These are phyloP conservation scores for Nylanderia fulva DNA, from an alignment of 1,140 invertebrate species.

Conservation along the genomic window DNA sequence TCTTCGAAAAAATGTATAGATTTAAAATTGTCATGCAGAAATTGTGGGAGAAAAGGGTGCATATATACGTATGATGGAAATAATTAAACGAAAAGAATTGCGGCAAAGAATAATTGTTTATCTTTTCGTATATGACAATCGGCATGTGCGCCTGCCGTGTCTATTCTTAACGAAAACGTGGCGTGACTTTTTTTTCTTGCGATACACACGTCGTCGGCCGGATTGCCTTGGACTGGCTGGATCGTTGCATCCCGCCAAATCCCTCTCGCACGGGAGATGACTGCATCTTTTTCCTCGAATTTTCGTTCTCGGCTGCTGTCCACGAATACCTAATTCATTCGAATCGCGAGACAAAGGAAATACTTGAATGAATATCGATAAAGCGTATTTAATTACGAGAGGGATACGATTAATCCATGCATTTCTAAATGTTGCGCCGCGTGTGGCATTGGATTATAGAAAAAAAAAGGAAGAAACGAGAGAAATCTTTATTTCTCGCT, in stretches of 20 bases:
- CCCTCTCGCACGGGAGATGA: slow-evolving; percentile 6
- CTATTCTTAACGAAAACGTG: slow-evolving; percentile 48
- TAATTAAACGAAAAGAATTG: not conserved
- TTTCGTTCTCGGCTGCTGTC: not conserved
- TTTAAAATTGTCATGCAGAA: not conserved
- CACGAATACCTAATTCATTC: not conserved
- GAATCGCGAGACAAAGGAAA: slow-evolving; percentile 16
- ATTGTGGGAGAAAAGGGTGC: not conserved
- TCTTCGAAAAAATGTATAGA: slow-evolving; percentile 5
- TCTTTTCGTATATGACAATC: slow-evolving; percentile 37
- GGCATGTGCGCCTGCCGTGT: not conserved
- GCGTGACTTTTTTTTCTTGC: not conserved
- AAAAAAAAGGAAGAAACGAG: slow-evolving; percentile 23
- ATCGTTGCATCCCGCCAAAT: slow-evolving; percentile 39
- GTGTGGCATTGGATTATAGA: not conserved
- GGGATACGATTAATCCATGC: slow-evolving; percentile 13
- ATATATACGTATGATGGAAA: slow-evolving; percentile 6
- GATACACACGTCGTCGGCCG: slow-evolving; percentile 5
- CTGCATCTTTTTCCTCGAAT: slow-evolving; percentile 2
- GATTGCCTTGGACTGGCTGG: slow-evolving; percentile 32
- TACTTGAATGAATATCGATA: not conserved
- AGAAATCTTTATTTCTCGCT: no score
- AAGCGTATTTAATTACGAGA: not conserved
- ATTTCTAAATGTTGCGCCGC: not conserved
- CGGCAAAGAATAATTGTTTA: slow-evolving; percentile 36